Percentiles rank a stretch among this genome's conserved stretches.
Conservation (phyloP, 2,888 invertebrate genomes). For the Epinotia brunnichana region DNA sequence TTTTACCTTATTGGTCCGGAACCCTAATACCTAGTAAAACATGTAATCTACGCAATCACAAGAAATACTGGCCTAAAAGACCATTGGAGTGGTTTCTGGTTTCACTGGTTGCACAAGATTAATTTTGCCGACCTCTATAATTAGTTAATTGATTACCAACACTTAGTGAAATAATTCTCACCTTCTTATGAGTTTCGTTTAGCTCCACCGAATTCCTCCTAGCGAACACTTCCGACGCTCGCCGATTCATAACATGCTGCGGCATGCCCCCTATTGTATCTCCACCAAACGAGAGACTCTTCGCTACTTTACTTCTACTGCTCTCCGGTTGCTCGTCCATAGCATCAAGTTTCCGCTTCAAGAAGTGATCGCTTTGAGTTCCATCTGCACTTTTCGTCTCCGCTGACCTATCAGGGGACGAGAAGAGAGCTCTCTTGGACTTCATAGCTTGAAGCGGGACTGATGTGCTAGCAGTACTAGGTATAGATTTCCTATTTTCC, state of each 20-base stretch:
- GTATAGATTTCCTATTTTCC: constrained; percentile 70
- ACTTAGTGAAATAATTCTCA: constrained; percentile 53
- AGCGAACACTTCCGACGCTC: constrained; percentile 70
- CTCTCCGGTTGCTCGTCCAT: constrained; percentile 67
- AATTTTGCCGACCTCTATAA: not conserved
- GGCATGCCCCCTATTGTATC: constrained; percentile 63
- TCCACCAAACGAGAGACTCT: constrained; percentile 85
- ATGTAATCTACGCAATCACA: too few species aligned
- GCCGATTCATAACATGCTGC: constrained; percentile 60
- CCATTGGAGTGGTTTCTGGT: too few species aligned
- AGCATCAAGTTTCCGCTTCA: constrained; percentile 79
- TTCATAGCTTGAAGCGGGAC: constrained; percentile 79
- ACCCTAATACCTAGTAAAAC: too few species aligned
- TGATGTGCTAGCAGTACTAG: constrained; percentile 65
- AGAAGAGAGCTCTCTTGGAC: constrained; percentile 87
- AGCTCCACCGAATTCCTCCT: constrained; percentile 75
- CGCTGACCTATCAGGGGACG: constrained; percentile 81
- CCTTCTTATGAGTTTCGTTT: constrained; percentile 86
- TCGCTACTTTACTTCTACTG: constrained; percentile 77
- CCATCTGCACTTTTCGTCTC: constrained; percentile 75
- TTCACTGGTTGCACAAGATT: not conserved
- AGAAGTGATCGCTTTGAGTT: constrained; percentile 63
- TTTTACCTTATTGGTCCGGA: too few species aligned
- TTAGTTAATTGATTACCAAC: not conserved
- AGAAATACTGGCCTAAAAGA: too few species aligned